Base-by-base conservation (phyloP, 2,113 vertebrate species). In the Varanus salvator region DNA sequence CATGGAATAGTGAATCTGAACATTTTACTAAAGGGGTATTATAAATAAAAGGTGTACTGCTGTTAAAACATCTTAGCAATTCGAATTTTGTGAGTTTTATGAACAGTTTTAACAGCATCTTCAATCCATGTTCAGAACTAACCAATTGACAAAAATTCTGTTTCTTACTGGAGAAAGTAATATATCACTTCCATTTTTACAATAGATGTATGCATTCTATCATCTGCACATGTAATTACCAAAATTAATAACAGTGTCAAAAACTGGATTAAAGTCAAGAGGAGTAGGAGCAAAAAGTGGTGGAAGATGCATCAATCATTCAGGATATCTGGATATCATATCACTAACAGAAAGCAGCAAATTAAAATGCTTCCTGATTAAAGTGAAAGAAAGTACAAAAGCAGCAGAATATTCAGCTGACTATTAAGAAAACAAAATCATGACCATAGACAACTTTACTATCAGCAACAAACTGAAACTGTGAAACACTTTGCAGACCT, bases 91-190 rank as follows among this genome's bases (percentile, higher is more conserved):
- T 2, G 15, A 19, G 15, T 1, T 29, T 60, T 81, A 23, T 57
- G 31, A 29, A 81, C 52, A 31, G 21, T 31, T 80, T 29, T 57
- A 84, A 91, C 84, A 89, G 9, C 23, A 50, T 74, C 80, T 85
- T 83, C 31, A 78, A 84, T 74, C 38, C 7, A 21, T 4, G 50
- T 50, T 85, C 48, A 57, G 44, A 84, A 29, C 0, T 84, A 85
- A 52, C 9, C n/a, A 29, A 85, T 3, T 85, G 69, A 21, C 84
- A 52, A 86, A 86, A 50, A 19, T n/a, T 9, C 84, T 34, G 4
- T 25, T 86, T 8, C 48, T 71, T 19, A 27, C 29, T 21, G 38
- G 57, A 50, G 83, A 48, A 84, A 84, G 64, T 64, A 84, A 84
- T 69, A 69, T 21, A 48, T 71, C 44, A 85, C 14, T 9, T 50